Evolutionary conservation across 2,797 vertebrate species (phyloP), one percentile per base, ranked within the genome.

Genomic region (Characodon lateralis): DNA sequence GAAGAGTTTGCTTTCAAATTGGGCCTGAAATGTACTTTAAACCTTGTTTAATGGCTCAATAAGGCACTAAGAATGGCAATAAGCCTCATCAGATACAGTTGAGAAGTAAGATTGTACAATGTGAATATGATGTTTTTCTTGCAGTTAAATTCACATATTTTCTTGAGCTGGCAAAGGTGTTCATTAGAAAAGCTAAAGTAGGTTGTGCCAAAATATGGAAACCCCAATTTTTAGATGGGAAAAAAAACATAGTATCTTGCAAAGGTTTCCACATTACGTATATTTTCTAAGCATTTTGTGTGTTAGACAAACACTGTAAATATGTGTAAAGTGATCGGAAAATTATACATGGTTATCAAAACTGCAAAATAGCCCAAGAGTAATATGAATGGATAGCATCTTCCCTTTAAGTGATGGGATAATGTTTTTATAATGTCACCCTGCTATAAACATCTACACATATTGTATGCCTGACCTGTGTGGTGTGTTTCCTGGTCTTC

Each of bases 1-100:
- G 72, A 80, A 81, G 78, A 76, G 39, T 81, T 76, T 6, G 59
- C 55, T 39, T 16, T 65, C 35, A 77, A 82, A 73, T 70, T 72
- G 68, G 73, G 56, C 53, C 79, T 82, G 66, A 76, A 69, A 79
- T 77, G 78, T 71, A 1, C 28, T 77, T 74, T 31, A 7, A 61
- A 65, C 74, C 39, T 35, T 20, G 41, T 79, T 76, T 53, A 12
- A 28, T 59, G 59, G 43, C 66, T 71, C 43, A 83, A 71, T 66
- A 66, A 59, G 61, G 68, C 59, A 41, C 7, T 9, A 43, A 20
- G 53, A 77, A 41, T 26, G 63, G 13, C 63, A 76, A 69, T 0
- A 24, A 39, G 59, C 1, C 0, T 61, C 43, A 81, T 59, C 35
- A 46, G 73, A 43, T 10, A 18, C 5, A 59, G 55, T 26, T 20